Conservation (phyloP, 2,888 invertebrate genomes). For the Megastigmus dorsalis region DNA sequence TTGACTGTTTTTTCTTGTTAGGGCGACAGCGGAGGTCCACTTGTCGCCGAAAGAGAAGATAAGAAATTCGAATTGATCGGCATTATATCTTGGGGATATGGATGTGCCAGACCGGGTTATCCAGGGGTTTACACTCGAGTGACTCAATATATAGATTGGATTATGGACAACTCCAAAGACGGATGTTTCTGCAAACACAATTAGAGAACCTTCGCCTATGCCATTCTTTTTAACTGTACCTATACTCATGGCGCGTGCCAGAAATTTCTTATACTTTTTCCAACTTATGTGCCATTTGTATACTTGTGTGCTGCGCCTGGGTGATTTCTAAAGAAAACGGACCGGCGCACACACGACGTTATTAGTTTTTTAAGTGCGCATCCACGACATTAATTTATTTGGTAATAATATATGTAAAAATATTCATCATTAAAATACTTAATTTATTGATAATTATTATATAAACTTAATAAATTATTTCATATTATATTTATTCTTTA, state of each 20-base stretch:
- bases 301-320: too few relatives aligned
- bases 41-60: constrained; percentile 82
- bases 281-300: too few relatives aligned
- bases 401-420: not conserved
- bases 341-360: too few relatives aligned
- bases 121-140: constrained; percentile 91
- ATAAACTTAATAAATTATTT: constrained; percentile 17
- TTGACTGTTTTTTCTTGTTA: constrained; percentile 69
- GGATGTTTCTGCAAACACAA: constrained; percentile 86
- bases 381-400: not conserved
- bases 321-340: too few relatives aligned
- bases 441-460: not conserved
- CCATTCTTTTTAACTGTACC: too few relatives aligned
- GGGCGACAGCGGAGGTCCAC: constrained; percentile 90
- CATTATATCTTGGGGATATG: constrained; percentile 93
- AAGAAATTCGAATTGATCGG: constrained; percentile 89
- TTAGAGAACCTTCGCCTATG: too few relatives aligned
- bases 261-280: too few relatives aligned
- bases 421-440: too few relatives aligned
- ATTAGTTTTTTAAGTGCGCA: constrained; percentile 23
- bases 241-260: too few relatives aligned
- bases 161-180: constrained; percentile 84
- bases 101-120: constrained; percentile 89
- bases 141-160: constrained; percentile 89
- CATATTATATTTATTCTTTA: not conserved